A percentile compares a stretch with the other conserved stretches of the same genome.
These are phyloP conservation scores for Ctenochaetus hawaiiensis DNA, from an alignment of 2,797 vertebrate genomes.

Conservation along the genomic window DNA sequence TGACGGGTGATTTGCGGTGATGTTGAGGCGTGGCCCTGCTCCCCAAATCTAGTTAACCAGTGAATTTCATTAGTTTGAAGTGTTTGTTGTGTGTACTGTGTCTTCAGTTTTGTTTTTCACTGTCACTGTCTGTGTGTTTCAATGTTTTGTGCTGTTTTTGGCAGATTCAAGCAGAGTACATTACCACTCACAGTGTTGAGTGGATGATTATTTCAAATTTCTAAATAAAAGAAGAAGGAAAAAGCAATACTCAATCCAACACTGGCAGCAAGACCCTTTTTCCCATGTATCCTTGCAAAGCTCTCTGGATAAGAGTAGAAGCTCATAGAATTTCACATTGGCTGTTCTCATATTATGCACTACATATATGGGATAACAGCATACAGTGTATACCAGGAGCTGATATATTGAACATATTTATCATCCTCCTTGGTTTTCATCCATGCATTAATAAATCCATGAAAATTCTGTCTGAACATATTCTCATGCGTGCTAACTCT, in stretches of 20 bases:
- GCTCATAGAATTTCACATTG: slow-evolving; percentile 26
- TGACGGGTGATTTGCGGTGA: background rate
- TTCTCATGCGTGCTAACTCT: slow-evolving; percentile 66
- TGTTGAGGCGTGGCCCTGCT: slow-evolving; percentile 25
- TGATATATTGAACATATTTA: slow-evolving; percentile 61
- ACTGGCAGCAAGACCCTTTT: slow-evolving; percentile 3
- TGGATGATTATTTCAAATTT: slow-evolving; percentile 24
- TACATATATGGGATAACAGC: slow-evolving; percentile 36
- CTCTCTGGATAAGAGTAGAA: slow-evolving; percentile 31
- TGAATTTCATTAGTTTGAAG: slow-evolving; percentile 10
- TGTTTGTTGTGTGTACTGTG: slow-evolving; percentile 51
- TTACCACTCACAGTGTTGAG: slow-evolving; percentile 2
- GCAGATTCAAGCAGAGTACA: slow-evolving; percentile 16
- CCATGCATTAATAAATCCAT: slow-evolving; percentile 68
- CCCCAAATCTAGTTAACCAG: background rate
- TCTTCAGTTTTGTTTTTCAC: slow-evolving; percentile 52
- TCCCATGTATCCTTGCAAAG: slow-evolving; percentile 8
- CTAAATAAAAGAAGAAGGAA: slow-evolving; percentile 4
- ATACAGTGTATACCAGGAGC: slow-evolving; percentile 24
- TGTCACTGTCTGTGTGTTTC: slow-evolving; percentile 67
- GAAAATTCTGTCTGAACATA: slow-evolving; percentile 76
- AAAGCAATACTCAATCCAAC: slow-evolving; percentile 12
- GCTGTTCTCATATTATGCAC: slow-evolving; percentile 22
- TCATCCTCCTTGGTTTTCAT: slow-evolving; percentile 54
- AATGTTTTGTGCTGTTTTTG: slow-evolving; percentile 39